Base-by-base conservation (phyloP, 1,140 invertebrate genomes). In the Brachionus rubens region DNA sequence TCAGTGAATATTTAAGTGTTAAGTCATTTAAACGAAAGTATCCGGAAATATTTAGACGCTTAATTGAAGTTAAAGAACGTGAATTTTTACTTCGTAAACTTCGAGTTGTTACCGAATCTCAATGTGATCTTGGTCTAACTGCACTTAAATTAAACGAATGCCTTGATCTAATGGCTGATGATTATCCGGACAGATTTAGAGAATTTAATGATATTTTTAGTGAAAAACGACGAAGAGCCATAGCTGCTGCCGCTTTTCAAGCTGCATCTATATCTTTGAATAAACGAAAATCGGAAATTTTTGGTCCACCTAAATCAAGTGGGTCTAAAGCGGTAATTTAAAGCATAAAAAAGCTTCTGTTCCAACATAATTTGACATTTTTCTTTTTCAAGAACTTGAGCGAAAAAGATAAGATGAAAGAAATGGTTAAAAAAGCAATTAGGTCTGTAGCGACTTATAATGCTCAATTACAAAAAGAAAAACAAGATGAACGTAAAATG, bases 11-110 rank as follows among this genome's bases (percentile, higher is more conserved):
- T 84, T 86, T 98, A 24, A 91, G 91, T 14, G 90, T 97, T 14
- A 96, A 94, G 80, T 94, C 93, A 36, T 97, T 98, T 82, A 96
- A 96, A 83, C 87, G 94, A 78, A 93, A 94, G 82, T 96, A 97
- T 86, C 93, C 94, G 80, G 92, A 94, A 83, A 82, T 96, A 12
- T 89, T 90, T 47, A 86, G 94, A 72, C 86, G 94, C 65, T 86
- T 89, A 50, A 90, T 96, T 21, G 91, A 93, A 65, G 91, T 92
- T 85, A 91, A 93, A 79, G 94, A 97, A 84, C 88, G 91, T 77
- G 91, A 92, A 82, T 96, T 90, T 86, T 87, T 96, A 1, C 54
- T 59, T 0, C 54, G 54, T 14, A 88, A 90, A 78, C 90, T 92
- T 76, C 90, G 90, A 47, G 86, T 94, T 54, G 93, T 95, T 1